Base-by-base conservation (phyloP, 1,140 invertebrate species). In the Prorops nasuta region DNA sequence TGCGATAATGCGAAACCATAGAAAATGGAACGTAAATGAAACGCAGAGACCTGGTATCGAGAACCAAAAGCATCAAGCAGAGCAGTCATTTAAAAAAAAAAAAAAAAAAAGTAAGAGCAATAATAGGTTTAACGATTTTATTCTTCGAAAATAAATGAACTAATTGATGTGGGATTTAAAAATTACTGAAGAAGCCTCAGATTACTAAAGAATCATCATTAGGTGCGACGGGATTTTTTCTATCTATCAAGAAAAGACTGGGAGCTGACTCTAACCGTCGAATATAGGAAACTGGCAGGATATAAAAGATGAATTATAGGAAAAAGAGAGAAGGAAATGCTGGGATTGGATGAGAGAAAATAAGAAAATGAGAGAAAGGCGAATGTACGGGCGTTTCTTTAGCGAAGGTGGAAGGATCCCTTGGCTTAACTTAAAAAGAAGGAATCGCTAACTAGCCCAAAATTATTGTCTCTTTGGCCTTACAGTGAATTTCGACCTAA, bases 171-270 rank as follows among this genome's bases (percentile, higher is more conserved):
- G n/a, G n/a, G n/a, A n/a, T n/a, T n/a, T n/a, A n/a, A n/a, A n/a
- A n/a, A n/a, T n/a, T n/a, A n/a, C n/a, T n/a, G n/a, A 21, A 39
- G 54, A 67, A 71, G 73, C 76, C 76, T 78, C 76, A 77, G 76
- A 77, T 78, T 78, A 78, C 76, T 78, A 78, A 78, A 78, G 74
- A 71, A 66, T 75, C 69, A 58, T 72, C 76, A 71, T 31, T 46
- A 31, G 41, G 44, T 57, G 61, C 66, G 57, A 61, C 59, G 57
- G 63, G 63, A 69, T 68, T 67, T 47, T 41, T 49, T 2, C 46
- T n/a, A 14, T n/a, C n/a, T n/a, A 40, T 8, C 32, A 49, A 45
- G 37, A 14, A 56, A 24, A 32, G 2, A 44, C 36, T 19, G 41
- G 36, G 40, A 49, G 9, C 18, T 37, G 1, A 19, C 16, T 36